These are phyloP conservation scores for Hestina assimilis DNA, from an alignment of 1,140 invertebrate species.

Conservation along the genomic window DNA sequence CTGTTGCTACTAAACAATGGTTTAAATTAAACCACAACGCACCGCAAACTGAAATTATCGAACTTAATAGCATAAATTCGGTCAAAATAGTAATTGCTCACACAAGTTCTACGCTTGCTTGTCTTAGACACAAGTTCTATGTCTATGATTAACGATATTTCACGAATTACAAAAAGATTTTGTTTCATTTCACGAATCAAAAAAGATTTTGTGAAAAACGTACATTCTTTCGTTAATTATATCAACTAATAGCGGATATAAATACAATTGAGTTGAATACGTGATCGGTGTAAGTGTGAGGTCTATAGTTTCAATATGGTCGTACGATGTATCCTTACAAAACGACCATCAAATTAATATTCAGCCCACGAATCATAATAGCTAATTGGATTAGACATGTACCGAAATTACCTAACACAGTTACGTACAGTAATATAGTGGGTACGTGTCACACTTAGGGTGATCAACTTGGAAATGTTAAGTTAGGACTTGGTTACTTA, in stretches of 20 bases:
- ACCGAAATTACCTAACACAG: conserved; percentile 71
- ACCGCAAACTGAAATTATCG: conserved; percentile 7
- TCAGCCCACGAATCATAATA: conserved; percentile 74
- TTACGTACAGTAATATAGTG: conserved; percentile 60
- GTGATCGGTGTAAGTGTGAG: conserved; percentile 40
- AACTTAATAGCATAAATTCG: conserved; percentile 5
- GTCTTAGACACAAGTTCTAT: too few relatives aligned
- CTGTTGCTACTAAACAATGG: conserved; percentile 18
- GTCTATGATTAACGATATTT: too few relatives aligned
- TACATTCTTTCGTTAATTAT: too few relatives aligned
- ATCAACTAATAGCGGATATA: too few relatives aligned
- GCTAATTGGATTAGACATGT: conserved; percentile 77
- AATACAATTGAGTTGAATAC: conserved; percentile 28
- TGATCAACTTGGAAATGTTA: neutral
- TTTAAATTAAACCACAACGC: neutral
- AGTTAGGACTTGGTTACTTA: neutral
- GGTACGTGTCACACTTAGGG: conserved; percentile 51
- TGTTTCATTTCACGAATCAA: too few relatives aligned
- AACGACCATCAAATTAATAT: conserved; percentile 68
- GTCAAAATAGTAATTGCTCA: conserved; percentile 7
- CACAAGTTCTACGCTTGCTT: neutral
- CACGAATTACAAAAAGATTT: too few relatives aligned
- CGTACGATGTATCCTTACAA: conserved; percentile 48
- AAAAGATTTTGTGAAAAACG: too few relatives aligned
- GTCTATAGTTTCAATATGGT: conserved; percentile 54